Evolutionary conservation across 2,113 vertebrate species (phyloP).

Genomic region (Aplodontia rufa): DNA sequence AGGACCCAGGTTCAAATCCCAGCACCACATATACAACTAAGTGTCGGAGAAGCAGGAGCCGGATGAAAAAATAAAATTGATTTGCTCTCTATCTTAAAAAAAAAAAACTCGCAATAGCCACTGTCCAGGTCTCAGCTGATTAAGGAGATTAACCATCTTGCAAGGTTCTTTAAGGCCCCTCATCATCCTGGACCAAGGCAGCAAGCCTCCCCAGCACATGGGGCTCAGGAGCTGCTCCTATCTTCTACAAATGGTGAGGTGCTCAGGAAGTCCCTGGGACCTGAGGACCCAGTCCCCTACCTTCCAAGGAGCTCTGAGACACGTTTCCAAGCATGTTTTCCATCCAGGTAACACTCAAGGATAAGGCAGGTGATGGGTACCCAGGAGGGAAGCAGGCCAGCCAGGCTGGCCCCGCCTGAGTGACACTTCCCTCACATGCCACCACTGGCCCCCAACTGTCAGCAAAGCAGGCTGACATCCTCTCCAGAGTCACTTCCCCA

Average conservation of each 20-base stretch:
- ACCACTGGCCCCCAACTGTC: not conserved
- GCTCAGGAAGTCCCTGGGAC: not conserved
- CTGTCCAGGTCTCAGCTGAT: not conserved
- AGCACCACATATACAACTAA: too few species aligned
- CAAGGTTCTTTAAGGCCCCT: not conserved
- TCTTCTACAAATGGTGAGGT: accelerated
- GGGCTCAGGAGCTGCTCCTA: not conserved
- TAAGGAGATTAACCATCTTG: not conserved
- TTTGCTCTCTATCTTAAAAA: too few species aligned
- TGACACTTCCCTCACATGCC: accelerated
- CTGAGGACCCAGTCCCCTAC: too few species aligned
- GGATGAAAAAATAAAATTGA: too few species aligned
- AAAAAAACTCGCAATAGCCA: accelerated
- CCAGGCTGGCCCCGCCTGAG: accelerated
- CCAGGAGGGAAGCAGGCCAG: not conserved
- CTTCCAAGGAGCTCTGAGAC: accelerated
- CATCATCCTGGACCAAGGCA: not conserved
- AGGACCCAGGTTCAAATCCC: too few species aligned
- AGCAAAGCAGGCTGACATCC: not conserved
- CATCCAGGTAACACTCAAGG: not conserved
- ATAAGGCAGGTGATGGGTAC: not conserved
- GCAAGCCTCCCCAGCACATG: not conserved
- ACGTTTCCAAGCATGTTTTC: not conserved
- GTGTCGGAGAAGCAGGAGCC: too few species aligned
- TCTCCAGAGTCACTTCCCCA: not conserved